Evolutionary conservation across 2,888 invertebrate species (phyloP).

Genomic region (Periphyllus acericola): DNA sequence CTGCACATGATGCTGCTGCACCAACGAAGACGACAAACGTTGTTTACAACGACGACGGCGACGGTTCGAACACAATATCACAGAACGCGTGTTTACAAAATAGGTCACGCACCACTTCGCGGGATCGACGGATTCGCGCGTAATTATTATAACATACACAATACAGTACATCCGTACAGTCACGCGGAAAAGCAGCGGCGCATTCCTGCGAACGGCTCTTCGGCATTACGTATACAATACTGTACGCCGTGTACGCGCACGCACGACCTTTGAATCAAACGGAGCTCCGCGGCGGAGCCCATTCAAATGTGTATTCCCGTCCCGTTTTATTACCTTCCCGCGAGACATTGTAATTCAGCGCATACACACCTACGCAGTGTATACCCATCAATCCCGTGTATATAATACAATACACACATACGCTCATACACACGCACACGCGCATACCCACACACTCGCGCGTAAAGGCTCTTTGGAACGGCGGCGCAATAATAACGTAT

Average conservation of each 20-base stretch:
- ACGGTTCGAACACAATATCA: too few species aligned
- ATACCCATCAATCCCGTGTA: too few species aligned
- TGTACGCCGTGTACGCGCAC: neutral
- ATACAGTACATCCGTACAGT: neutral
- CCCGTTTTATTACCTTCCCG: conserved; percentile 44
- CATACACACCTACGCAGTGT: neutral
- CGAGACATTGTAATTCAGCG: conserved; percentile 43
- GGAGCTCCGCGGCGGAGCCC: neutral
- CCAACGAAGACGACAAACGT: too few species aligned
- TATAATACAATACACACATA: too few species aligned
- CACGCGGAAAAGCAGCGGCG: conserved; percentile 10
- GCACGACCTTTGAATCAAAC: neutral
- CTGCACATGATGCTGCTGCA: too few species aligned
- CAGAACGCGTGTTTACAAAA: too few species aligned
- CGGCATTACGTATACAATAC: neutral
- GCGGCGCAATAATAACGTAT: conserved; percentile 43
- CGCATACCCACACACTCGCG: neutral
- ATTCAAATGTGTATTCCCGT: conserved; percentile 28
- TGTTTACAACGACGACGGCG: too few species aligned
- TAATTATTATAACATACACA: neutral
- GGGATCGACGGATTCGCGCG: neutral
- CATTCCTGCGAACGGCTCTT: too few species aligned
- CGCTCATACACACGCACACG: too few species aligned
- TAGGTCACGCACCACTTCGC: too few species aligned
- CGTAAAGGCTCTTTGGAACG: neutral